Evolutionary conservation across 2,888 invertebrate genomes (phyloP).

Genomic region (Drosophila melanosoma): DNA sequence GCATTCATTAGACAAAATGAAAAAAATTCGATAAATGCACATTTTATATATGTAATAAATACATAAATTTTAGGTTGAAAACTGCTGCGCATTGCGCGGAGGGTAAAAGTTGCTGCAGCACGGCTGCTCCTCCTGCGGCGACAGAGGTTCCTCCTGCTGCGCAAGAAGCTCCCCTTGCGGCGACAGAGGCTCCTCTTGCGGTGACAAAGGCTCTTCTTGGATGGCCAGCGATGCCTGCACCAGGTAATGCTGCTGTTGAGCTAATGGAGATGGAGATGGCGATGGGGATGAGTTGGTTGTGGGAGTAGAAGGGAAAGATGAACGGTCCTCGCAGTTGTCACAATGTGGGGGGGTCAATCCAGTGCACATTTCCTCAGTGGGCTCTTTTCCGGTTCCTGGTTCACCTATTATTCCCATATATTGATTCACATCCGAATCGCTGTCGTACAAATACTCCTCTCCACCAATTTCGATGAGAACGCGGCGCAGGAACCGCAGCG

Average conservation of each 20-base stretch:
- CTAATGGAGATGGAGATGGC: background rate
- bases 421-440: slow-evolving; percentile 55
- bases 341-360: background rate
- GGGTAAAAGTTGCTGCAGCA: slow-evolving; percentile 34
- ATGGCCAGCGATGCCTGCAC: slow-evolving; percentile 7
- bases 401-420: slow-evolving; percentile 52
- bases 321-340: slow-evolving; percentile 1
- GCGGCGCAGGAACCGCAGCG: slow-evolving; percentile 58
- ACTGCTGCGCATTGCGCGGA: slow-evolving; percentile 4
- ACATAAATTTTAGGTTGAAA: slow-evolving; percentile 16
- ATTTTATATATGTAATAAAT: slow-evolving; percentile 26
- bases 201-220: background rate
- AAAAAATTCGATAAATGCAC: slow-evolving; percentile 1
- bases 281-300: background rate
- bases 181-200: slow-evolving; percentile 19
- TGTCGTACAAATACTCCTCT: slow-evolving; percentile 51
- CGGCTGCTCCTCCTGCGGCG: slow-evolving; percentile 16
- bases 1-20: slow-evolving; percentile 28
- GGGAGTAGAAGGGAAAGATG: background rate
- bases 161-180: slow-evolving; percentile 28
- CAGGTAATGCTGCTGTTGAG: slow-evolving; percentile 4
- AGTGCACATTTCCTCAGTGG: background rate
- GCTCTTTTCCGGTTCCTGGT: too few relatives aligned
- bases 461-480: slow-evolving; percentile 53
- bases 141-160: slow-evolving; percentile 19